These are phyloP conservation scores for Chionoecetes opilio DNA, from an alignment of 1,140 invertebrate genomes.

Conservation along the genomic window DNA sequence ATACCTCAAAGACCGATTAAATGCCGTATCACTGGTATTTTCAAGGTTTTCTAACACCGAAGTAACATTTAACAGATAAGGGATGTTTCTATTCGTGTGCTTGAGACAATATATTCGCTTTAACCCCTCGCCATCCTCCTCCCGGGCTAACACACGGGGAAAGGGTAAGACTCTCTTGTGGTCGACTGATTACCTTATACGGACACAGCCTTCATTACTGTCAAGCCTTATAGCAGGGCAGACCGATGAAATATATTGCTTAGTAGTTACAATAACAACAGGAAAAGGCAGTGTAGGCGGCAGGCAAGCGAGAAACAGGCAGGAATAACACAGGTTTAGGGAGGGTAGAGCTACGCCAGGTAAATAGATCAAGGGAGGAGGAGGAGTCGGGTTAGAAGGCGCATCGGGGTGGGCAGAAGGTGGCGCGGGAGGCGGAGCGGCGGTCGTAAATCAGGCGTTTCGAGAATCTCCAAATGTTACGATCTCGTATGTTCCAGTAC, in stretches of 20 bases:
- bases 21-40: too few species aligned
- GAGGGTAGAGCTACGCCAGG: background rate
- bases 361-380: background rate
- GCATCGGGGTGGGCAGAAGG: slow-evolving; percentile 71
- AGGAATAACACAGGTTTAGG: background rate
- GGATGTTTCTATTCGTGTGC: background rate
- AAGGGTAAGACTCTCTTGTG: too few species aligned
- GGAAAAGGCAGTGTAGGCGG: slow-evolving; percentile 38
- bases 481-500: background rate
- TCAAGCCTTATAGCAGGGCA: background rate
- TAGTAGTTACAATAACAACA: slow-evolving; percentile 63
- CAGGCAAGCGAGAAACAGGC: slow-evolving; percentile 23
- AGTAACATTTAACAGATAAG: background rate
- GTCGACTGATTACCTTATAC: too few species aligned
- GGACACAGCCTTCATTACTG: slow-evolving; percentile 42
- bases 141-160: too few species aligned
- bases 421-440: slow-evolving; percentile 61
- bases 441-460: slow-evolving; percentile 66
- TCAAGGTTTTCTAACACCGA: too few species aligned
- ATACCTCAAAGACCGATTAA: too few species aligned
- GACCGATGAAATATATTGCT: slow-evolving; percentile 47
- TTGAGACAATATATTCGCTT: too few species aligned
- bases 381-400: slow-evolving; percentile 66
- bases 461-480: background rate
- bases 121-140: too few species aligned